Conservation (phyloP, 2,888 invertebrate species). For the Aspidiotus rigidus region DNA sequence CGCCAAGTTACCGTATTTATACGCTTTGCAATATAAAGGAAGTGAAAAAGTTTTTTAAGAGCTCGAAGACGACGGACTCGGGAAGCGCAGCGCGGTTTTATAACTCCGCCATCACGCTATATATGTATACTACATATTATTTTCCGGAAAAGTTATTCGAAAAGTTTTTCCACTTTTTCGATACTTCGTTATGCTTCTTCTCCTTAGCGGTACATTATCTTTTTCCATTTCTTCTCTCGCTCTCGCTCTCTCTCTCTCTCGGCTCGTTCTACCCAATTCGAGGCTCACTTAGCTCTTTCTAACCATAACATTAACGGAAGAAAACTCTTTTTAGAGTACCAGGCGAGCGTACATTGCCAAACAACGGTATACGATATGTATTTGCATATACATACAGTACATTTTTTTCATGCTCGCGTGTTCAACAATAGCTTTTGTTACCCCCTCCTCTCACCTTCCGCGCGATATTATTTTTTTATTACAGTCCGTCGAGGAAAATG, state of each 20-base stretch:
- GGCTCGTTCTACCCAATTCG: too few species aligned
- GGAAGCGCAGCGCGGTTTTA: not conserved
- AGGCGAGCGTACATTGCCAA: not conserved
- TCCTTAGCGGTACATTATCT: not conserved
- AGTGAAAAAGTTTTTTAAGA: not conserved
- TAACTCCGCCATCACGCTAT: not conserved
- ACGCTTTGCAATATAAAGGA: not conserved
- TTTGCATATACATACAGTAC: not conserved
- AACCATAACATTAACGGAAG: too few species aligned
- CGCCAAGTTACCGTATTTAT: not conserved
- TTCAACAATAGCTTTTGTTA: too few species aligned
- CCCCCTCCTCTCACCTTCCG: not conserved
- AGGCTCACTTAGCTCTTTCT: too few species aligned
- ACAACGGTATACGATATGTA: not conserved
- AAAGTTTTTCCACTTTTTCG: not conserved
- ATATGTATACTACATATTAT: not conserved
- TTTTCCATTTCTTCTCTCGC: not conserved
- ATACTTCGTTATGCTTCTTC: conserved; percentile 1
- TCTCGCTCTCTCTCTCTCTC: not conserved
- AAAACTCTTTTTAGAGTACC: too few species aligned
- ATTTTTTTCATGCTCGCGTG: not conserved
- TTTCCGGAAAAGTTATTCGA: not conserved
- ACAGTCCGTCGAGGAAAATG: not conserved
- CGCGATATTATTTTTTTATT: not conserved
- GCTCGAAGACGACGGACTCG: not conserved